Conservation (phyloP, 2,113 vertebrate species). For the Leucopsar rothschildi region DNA sequence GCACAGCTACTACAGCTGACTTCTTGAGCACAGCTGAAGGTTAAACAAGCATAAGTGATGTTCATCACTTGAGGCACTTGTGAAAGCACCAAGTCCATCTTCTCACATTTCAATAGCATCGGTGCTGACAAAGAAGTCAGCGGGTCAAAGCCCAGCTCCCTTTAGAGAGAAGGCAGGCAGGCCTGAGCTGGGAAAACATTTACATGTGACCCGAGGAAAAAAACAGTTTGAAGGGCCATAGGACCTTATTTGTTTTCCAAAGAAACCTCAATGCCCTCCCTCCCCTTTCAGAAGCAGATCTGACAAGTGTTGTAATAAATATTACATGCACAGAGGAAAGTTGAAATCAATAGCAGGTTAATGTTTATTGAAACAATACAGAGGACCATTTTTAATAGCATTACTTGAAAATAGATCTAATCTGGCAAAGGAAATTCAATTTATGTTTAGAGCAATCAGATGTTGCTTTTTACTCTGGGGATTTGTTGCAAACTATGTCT, state of each 20-base stretch:
- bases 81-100: conserved; percentile 65
- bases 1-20: neutral
- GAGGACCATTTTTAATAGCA: conserved; percentile 63
- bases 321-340: conserved; percentile 49
- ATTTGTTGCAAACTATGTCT: conserved; percentile 64
- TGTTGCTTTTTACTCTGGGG: conserved; percentile 59
- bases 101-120: conserved; percentile 66
- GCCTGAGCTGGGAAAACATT: conserved; percentile 2
- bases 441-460: conserved; percentile 58
- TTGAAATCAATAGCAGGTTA: conserved; percentile 66
- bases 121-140: conserved; percentile 56
- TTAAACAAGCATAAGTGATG: conserved; percentile 69
- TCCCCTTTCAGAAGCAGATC: conserved; percentile 21
- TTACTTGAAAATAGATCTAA: conserved; percentile 65
- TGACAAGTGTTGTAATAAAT: conserved; percentile 54
- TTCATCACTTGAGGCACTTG: conserved; percentile 62
- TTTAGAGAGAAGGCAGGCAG: neutral
- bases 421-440: conserved; percentile 65
- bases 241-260: conserved; percentile 27
- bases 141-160: conserved; percentile 50
- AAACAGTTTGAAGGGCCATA: neutral
- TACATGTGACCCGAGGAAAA: conserved; percentile 14
- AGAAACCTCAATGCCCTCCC: neutral
- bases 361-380: conserved; percentile 71
- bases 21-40: conserved; percentile 57